A percentile compares a stretch with the other conserved stretches of the same genome.
phyloP scores from a whole-genome alignment of 1,140 invertebrate species.

The Aphelenchoides besseyi region DNA sequence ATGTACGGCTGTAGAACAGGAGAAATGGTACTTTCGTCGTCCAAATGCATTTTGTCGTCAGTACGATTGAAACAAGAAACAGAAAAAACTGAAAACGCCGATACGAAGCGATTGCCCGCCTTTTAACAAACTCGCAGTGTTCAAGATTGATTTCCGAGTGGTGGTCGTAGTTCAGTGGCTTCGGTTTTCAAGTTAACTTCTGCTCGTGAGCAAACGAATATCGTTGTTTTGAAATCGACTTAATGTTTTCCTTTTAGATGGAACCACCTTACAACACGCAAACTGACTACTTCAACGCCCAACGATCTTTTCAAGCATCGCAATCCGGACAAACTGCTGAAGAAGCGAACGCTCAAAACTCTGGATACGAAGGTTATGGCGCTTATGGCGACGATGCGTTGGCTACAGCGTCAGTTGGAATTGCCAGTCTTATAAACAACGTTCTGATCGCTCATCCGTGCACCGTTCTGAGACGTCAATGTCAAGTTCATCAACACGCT shows the following conservation, averaged over 20 bases:
- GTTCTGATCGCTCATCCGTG: constrained; percentile 35
- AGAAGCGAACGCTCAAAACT: background rate
- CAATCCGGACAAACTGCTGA: background rate
- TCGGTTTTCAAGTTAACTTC: too few relatives aligned
- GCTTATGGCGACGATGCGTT: constrained; percentile 20
- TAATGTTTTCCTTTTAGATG: too few relatives aligned
- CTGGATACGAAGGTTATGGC: background rate
- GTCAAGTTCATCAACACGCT: constrained; percentile 34
- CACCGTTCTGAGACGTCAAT: constrained; percentile 34
- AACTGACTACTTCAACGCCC: background rate
- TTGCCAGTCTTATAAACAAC: constrained; percentile 31
- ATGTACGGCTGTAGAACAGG: constrained; percentile 28
- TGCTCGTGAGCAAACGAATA: too few relatives aligned
- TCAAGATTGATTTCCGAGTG: background rate
- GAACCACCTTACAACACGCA: background rate
- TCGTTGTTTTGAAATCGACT: too few relatives aligned
- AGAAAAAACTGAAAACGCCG: too few relatives aligned
- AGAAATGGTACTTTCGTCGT: background rate
- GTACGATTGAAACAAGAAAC: background rate
- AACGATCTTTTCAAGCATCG: background rate
- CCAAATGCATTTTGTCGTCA: constrained; percentile 9
- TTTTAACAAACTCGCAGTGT: background rate
- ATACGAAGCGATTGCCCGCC: too few relatives aligned
- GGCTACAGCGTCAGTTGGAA: constrained; percentile 18
- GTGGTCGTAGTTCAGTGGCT: background rate